These are phyloP conservation scores for Microctenopoma stevenorrisi DNA, from an alignment of 2,797 vertebrate species.

Conservation along the genomic window DNA sequence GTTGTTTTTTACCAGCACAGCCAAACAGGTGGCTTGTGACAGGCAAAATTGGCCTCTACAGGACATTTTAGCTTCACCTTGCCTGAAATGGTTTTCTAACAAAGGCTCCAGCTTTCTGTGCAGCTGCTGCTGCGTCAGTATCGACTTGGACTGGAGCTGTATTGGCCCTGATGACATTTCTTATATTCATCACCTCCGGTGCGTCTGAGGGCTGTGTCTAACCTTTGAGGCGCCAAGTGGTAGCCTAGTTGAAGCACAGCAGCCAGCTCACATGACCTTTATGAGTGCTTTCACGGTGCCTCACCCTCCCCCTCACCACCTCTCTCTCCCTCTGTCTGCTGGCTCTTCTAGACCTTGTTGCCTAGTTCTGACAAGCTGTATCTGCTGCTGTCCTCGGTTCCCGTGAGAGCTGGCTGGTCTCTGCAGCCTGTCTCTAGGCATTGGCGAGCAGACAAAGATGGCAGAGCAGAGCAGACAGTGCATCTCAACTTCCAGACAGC, in stretches of 20 bases:
- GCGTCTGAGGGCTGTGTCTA: slow-evolving; percentile 59
- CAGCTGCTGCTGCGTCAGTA: slow-evolving; percentile 57
- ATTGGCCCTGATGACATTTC: slow-evolving; percentile 71
- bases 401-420: slow-evolving; percentile 38
- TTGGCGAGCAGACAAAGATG: slow-evolving; percentile 36
- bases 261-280: slow-evolving; percentile 73
- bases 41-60: slow-evolving; percentile 16
- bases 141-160: slow-evolving; percentile 67
- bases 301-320: background rate
- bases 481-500: slow-evolving; percentile 28
- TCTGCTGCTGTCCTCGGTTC: slow-evolving; percentile 52
- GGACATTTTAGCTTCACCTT: slow-evolving; percentile 20
- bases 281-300: slow-evolving; percentile 44
- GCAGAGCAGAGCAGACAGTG: slow-evolving; percentile 42
- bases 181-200: slow-evolving; percentile 62
- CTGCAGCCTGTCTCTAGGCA: slow-evolving; percentile 41
- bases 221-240: slow-evolving; percentile 74
- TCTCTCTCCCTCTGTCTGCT: slow-evolving; percentile 27
- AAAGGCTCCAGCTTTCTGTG: slow-evolving; percentile 35
- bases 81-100: slow-evolving; percentile 43
- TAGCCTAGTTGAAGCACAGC: slow-evolving; percentile 50
- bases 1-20: slow-evolving; percentile 44
- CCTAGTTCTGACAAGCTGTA: slow-evolving; percentile 52
- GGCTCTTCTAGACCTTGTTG: slow-evolving; percentile 23
- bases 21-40: slow-evolving; percentile 37